These are phyloP conservation scores for Tetrao urogallus DNA, from an alignment of 2,113 vertebrate species.

Conservation along the genomic window DNA sequence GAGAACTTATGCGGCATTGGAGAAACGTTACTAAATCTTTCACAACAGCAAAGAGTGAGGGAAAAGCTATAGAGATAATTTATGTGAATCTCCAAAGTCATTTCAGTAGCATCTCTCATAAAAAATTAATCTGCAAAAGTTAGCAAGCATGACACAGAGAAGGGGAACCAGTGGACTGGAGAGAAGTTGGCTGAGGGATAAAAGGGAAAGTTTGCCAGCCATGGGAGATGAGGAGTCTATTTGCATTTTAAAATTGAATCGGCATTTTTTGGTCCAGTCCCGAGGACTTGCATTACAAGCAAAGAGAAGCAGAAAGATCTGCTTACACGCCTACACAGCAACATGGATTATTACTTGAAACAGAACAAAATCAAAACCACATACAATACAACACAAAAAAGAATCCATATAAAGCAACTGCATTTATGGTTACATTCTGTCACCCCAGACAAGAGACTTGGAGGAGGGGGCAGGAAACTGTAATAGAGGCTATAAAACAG, in stretches of 20 bases:
- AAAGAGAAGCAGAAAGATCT: neutral
- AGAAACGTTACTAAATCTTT: slow-evolving; percentile 5
- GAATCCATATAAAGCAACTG: neutral
- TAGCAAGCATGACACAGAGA: slow-evolving; percentile 54
- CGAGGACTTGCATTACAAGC: neutral
- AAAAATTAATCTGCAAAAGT: slow-evolving; percentile 57
- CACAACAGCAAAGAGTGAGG: neutral
- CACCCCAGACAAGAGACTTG: slow-evolving; percentile 5
- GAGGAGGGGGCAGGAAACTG: slow-evolving; percentile 42
- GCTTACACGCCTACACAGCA: neutral
- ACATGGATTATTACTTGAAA: neutral
- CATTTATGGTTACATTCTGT: slow-evolving; percentile 40
- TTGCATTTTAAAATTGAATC: slow-evolving; percentile 39
- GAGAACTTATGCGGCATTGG: neutral
- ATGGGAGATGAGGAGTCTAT: slow-evolving; percentile 21
- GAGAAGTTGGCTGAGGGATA: slow-evolving; percentile 45
- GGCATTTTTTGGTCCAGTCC: neutral
- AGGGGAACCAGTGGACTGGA: slow-evolving; percentile 59
- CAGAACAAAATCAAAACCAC: neutral
- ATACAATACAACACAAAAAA: neutral
- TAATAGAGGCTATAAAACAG: slow-evolving; percentile 61
- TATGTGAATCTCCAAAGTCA: slow-evolving; percentile 37
- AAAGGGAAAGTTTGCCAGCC: slow-evolving; percentile 56
- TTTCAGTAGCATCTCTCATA: slow-evolving; percentile 46
- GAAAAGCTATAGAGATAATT: slow-evolving; percentile 34